Conservation (phyloP, 2,797 vertebrate species). For the Leptatherina wallacei region DNA sequence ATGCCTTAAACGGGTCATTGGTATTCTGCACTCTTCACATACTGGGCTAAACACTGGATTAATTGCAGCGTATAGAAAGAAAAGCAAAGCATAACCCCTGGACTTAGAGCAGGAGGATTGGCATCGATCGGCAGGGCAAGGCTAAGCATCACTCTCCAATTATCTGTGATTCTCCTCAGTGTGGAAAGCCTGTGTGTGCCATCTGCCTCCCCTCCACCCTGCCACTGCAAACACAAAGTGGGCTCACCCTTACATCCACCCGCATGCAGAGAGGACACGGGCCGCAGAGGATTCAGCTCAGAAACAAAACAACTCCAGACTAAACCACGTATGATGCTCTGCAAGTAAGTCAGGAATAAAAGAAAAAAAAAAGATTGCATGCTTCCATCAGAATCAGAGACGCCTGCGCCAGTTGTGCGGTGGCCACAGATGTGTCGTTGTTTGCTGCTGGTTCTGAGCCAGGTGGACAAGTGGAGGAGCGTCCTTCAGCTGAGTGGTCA, state of each 20-base stretch:
- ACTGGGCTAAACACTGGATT: conserved; percentile 78
- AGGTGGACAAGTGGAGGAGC: conserved; percentile 1
- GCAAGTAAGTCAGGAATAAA: not conserved
- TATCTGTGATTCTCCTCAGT: conserved; percentile 79
- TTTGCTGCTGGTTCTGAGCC: not conserved
- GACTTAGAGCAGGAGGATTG: conserved; percentile 77
- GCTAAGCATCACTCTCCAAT: conserved; percentile 81
- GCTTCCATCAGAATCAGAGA: not conserved
- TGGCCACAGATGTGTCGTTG: not conserved
- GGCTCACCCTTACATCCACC: conserved; percentile 69
- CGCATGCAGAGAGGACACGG: conserved; percentile 37
- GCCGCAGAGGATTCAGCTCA: conserved; percentile 19
- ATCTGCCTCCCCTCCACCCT: conserved; percentile 73
- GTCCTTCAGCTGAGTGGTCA: conserved; percentile 7
- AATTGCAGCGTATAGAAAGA: conserved; percentile 81
- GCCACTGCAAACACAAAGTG: conserved; percentile 69
- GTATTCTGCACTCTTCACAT: conserved; percentile 78
- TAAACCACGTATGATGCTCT: not conserved
- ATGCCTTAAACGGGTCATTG: conserved; percentile 79
- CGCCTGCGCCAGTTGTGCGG: not conserved
- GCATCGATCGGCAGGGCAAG: conserved; percentile 78
- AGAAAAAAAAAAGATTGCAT: not conserved
- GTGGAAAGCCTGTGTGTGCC: conserved; percentile 68
- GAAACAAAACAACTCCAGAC: conserved; percentile 12
- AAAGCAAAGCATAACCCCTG: conserved; percentile 82